A percentile compares a stretch with the other conserved stretches of the same genome.
These are phyloP conservation scores for Drosophila persimilis DNA, from an alignment of 1,140 invertebrate species.

Conservation along the genomic window DNA sequence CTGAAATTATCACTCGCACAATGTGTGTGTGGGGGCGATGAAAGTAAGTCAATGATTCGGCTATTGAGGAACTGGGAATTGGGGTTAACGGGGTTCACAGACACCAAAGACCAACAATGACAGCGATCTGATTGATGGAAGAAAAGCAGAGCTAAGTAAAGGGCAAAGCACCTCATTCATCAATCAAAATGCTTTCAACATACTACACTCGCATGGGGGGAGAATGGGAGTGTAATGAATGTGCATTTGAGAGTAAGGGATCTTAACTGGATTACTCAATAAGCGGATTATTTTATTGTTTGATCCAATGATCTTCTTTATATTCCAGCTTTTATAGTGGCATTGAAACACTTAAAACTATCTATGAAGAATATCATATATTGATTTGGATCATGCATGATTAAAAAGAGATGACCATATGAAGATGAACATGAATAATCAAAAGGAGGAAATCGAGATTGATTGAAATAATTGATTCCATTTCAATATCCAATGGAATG, in stretches of 20 bases:
- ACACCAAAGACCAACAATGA: conserved; percentile 9
- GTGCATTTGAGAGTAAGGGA: conserved; percentile 5
- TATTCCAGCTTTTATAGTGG: not conserved
- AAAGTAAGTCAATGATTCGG: conserved; percentile 53
- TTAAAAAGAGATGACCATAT: conserved; percentile 7
- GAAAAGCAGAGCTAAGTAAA: conserved; percentile 5
- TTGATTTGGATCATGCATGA: not conserved
- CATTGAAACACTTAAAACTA: too few species aligned
- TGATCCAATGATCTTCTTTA: conserved; percentile 6
- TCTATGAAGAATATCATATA: not conserved
- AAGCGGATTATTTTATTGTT: conserved; percentile 1
- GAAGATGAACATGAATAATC: conserved; percentile 2
- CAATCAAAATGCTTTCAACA: conserved; percentile 44
- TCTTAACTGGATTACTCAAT: conserved; percentile 7
- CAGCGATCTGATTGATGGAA: conserved; percentile 27
- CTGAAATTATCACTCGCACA: conserved; percentile 17
- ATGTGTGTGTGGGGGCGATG: conserved; percentile 37
- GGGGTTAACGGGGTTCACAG: not conserved
- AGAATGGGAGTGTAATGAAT: too few species aligned
- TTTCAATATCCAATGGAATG: not conserved
- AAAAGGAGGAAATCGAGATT: not conserved
- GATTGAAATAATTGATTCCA: not conserved
- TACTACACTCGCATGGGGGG: not conserved
- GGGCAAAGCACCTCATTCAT: conserved; percentile 25
- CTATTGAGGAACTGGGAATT: too few species aligned